Evolutionary conservation across 1,140 invertebrate species (phyloP), one percentile per base, ranked within the genome.

Genomic region (Littorina saxatilis): DNA sequence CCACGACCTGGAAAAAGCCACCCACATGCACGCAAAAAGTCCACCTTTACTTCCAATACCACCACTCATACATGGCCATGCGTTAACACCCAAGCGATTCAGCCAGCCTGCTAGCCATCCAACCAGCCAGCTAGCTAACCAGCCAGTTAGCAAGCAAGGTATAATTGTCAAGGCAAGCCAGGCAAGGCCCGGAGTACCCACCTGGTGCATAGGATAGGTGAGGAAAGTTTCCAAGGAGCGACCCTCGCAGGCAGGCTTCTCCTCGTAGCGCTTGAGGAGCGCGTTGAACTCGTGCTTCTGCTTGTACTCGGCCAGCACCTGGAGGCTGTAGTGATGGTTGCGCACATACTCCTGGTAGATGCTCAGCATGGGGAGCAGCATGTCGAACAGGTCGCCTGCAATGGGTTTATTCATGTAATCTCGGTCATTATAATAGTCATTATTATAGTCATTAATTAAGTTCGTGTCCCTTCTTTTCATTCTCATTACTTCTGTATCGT

Each of bases 131-230:
- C n/a, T n/a, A n/a, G n/a, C n/a, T n/a, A n/a, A n/a, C n/a, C n/a
- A n/a, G n/a, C n/a, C n/a, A n/a, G n/a, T n/a, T n/a, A n/a, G n/a
- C n/a, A n/a, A n/a, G n/a, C n/a, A n/a, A n/a, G n/a, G n/a, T n/a
- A n/a, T n/a, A n/a, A n/a, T n/a, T n/a, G n/a, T n/a, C n/a, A n/a
- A n/a, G n/a, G n/a, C n/a, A n/a, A n/a, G n/a, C n/a, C 43, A 47
- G 66, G 39, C 11, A 40, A 9, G 27, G 15, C 27, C 27, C 47
- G 35, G 23, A 0, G 32, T 47, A 76, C 84, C 91, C 93, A 98
- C 97, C 95, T 98, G 97, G 94, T 98, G 96, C 97, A 98, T 98
- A 15, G 97, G 97, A 93, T 98, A 98, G 0, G 97, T 98, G 72
- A 98, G 93, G 92, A 98, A 98, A 4, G 95, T 97, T 92, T 98